These are phyloP conservation scores for Kradibia gibbosae DNA, from an alignment of 1,140 invertebrate genomes.

Conservation along the genomic window DNA sequence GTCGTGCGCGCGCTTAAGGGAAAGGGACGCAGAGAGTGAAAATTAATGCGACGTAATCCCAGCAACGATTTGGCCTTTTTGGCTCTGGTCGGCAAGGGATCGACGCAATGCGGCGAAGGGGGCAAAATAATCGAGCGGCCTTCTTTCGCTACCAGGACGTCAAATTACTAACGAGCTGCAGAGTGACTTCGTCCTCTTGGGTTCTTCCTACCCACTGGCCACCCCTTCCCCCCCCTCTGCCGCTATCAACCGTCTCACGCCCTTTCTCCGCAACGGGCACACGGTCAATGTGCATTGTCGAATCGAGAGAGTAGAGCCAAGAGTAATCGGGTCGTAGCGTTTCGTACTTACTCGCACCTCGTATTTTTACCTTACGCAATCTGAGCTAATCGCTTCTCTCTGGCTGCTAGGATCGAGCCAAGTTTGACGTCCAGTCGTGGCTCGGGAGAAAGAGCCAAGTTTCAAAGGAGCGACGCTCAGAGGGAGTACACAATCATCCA, in stretches of 20 bases:
- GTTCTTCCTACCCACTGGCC: background rate
- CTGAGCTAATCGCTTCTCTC: background rate
- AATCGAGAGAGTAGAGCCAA: background rate
- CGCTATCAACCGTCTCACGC: too few relatives aligned
- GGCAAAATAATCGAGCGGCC: background rate
- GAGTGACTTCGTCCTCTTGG: background rate
- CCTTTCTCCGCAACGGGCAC: background rate
- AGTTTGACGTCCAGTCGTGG: background rate
- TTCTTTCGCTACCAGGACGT: slow-evolving; percentile 23
- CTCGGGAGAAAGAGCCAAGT: background rate
- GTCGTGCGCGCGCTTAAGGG: background rate
- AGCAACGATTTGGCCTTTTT: too few relatives aligned
- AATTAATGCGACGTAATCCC: background rate
- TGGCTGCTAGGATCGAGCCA: too few relatives aligned
- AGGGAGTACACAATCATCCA: background rate
- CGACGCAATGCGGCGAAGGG: background rate
- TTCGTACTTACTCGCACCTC: background rate
- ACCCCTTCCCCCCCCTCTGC: too few relatives aligned
- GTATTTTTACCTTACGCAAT: slow-evolving; percentile 3
- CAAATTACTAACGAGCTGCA: slow-evolving; percentile 31
- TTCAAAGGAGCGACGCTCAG: too few relatives aligned
- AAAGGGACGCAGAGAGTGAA: background rate
- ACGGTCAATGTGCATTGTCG: slow-evolving; percentile 12
- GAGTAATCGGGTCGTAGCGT: background rate
- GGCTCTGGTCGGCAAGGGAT: too few relatives aligned